Evolutionary conservation across 2,888 invertebrate species (phyloP).

Genomic region (Timandra comae): DNA sequence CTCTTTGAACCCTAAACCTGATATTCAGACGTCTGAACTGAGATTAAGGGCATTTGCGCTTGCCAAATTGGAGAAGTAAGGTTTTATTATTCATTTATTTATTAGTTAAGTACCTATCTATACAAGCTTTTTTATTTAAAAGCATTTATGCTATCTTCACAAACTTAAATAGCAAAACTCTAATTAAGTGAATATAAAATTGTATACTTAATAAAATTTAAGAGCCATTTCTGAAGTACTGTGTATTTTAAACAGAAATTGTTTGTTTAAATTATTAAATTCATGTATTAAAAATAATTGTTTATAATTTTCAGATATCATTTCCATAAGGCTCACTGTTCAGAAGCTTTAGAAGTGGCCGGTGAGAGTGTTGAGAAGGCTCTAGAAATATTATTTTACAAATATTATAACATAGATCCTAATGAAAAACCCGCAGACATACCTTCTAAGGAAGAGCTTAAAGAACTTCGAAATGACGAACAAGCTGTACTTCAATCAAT

Average conservation of each 20-base stretch:
- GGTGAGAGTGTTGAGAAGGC: constrained; percentile 83
- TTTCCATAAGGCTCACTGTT: constrained; percentile 84
- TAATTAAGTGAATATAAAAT: too few species aligned
- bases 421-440: constrained; percentile 52
- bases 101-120: too few species aligned
- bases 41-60: constrained; percentile 83
- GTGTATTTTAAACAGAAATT: too few species aligned
- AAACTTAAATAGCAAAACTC: too few species aligned
- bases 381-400: constrained; percentile 81
- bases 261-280: too few species aligned
- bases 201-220: too few species aligned
- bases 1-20: constrained; percentile 74
- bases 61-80: constrained; percentile 82
- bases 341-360: constrained; percentile 83
- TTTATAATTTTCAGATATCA: constrained; percentile 77
- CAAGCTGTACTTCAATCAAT: constrained; percentile 86
- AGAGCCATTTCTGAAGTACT: too few species aligned
- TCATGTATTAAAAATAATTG: too few species aligned
- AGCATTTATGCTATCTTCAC: too few species aligned
- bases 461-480: constrained; percentile 83
- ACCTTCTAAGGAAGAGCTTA: constrained; percentile 69
- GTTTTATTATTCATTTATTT: too few species aligned
- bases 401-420: constrained; percentile 79
- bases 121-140: too few species aligned
- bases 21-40: constrained; percentile 77